phyloP scores from a whole-genome alignment of 2,888 invertebrate genomes.

The Drosophila macrothrix region DNA sequence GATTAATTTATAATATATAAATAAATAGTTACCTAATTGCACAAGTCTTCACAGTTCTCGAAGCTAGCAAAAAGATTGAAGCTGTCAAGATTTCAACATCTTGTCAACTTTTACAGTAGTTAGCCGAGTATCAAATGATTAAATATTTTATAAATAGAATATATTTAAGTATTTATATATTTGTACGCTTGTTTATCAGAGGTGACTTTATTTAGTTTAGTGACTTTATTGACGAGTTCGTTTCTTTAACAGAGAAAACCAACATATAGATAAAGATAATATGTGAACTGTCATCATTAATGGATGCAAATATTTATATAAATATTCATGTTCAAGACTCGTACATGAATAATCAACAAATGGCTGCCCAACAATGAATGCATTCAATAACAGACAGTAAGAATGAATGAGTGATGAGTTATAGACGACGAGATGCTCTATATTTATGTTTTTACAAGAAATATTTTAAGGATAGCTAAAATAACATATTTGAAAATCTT shows the following conservation, averaged over 20 bases:
- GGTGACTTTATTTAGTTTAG: constrained; percentile 11
- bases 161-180: constrained; percentile 1
- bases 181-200: constrained; percentile 3
- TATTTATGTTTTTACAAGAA: too few species aligned
- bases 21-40: not conserved
- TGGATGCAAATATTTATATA: constrained; percentile 41
- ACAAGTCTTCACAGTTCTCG: not conserved
- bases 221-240: constrained; percentile 1
- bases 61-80: constrained; percentile 4
- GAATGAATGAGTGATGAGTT: not conserved
- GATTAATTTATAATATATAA: not conserved
- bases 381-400: constrained; percentile 1
- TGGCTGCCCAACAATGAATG: constrained; percentile 39
- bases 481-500: not conserved
- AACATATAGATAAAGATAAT: constrained; percentile 43
- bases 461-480: not conserved
- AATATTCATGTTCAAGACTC: constrained; percentile 37
- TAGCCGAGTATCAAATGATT: constrained; percentile 8
- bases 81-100: constrained; percentile 8
- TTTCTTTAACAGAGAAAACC: not conserved
- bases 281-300: constrained; percentile 46
- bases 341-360: constrained; percentile 54
- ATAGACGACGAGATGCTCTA: constrained; percentile 12
- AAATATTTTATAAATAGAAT: not conserved
- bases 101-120: not conserved